phyloP scores from a whole-genome alignment of 2,888 invertebrate species.

The Diaprepes abbreviatus region DNA sequence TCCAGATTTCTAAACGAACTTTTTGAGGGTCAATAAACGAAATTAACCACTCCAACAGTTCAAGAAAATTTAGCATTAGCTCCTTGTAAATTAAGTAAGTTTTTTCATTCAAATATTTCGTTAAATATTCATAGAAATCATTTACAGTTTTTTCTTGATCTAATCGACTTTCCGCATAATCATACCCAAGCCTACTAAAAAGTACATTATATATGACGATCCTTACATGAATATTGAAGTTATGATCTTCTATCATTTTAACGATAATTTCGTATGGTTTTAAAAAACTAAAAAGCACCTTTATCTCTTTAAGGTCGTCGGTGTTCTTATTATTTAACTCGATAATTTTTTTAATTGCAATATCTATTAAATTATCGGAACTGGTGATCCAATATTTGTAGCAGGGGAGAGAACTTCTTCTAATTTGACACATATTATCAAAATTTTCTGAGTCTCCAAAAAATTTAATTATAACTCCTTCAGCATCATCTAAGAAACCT shows the following conservation, averaged over 20 bases:
- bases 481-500: not conserved
- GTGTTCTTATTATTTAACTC: not conserved
- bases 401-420: not conserved
- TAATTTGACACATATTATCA: not conserved
- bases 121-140: slow-evolving; percentile 26
- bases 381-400: not conserved
- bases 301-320: not conserved
- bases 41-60: not conserved
- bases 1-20: slow-evolving; percentile 10
- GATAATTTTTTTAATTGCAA: not conserved
- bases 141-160: slow-evolving; percentile 3
- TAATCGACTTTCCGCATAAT: not conserved
- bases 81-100: not conserved
- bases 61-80: not conserved
- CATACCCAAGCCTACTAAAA: not conserved
- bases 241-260: not conserved
- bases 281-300: not conserved
- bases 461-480: not conserved
- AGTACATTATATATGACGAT: not conserved
- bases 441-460: not conserved
- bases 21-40: slow-evolving; percentile 1
- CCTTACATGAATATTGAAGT: not conserved
- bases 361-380: not conserved
- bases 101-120: not conserved
- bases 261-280: no score